Conservation (phyloP, 2,888 invertebrate genomes). For the Leptodirus hochenwartii region DNA sequence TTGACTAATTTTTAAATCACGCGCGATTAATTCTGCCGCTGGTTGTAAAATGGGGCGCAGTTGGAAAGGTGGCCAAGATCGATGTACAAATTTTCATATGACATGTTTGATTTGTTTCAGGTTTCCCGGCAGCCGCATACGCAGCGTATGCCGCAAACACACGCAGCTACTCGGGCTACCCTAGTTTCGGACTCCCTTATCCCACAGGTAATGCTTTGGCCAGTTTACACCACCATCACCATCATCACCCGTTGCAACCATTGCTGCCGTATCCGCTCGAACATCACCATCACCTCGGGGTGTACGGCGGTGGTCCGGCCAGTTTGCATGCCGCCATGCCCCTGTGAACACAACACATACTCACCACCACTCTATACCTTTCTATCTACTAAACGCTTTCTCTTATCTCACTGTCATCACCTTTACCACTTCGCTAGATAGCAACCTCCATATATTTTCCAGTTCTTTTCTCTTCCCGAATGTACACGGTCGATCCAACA, state of each 20-base stretch:
- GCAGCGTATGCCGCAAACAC: slow-evolving; percentile 92
- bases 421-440: no score
- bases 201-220: slow-evolving; percentile 86
- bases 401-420: slow-evolving; percentile 4
- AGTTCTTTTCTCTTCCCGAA: no score
- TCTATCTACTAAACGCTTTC: slow-evolving; percentile 9
- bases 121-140: slow-evolving; percentile 88
- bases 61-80: no score
- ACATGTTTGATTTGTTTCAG: slow-evolving; percentile 34
- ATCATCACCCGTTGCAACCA: slow-evolving; percentile 33
- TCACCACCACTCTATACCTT: slow-evolving; percentile 12
- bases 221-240: slow-evolving; percentile 59
- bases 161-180: slow-evolving; percentile 94
- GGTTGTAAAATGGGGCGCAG: no score
- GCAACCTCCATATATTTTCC: no score
- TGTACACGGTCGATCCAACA: no score
- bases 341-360: slow-evolving; percentile 43
- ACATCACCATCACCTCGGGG: slow-evolving; percentile 30
- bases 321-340: slow-evolving; percentile 63
- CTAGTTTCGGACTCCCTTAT: slow-evolving; percentile 95
- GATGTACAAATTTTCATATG: slow-evolving; percentile 4
- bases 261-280: slow-evolving; percentile 49
- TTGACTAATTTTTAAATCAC: no score
- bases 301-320: slow-evolving; percentile 34
- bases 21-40: no score